A percentile compares a stretch with the other conserved stretches of the same genome.
phyloP scores from a whole-genome alignment of 2,888 invertebrate genomes.

The Philonicus albiceps region DNA sequence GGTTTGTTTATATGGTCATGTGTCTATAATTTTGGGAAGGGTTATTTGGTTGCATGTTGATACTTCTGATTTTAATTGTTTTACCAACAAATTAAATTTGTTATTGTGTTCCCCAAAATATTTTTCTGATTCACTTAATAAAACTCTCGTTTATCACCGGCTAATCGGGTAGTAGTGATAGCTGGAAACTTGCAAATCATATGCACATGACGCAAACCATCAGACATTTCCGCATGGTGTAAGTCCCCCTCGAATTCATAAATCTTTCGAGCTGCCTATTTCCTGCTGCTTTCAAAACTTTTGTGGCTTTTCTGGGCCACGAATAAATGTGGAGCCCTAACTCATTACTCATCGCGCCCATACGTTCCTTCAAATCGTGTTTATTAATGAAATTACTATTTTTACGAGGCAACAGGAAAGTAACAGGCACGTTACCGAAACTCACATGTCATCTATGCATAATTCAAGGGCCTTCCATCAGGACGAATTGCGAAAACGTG shows the following conservation, averaged over 20 bases:
- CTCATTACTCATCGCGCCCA: not conserved
- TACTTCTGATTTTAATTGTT: not conserved
- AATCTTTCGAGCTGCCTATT: not conserved
- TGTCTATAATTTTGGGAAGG: no score
- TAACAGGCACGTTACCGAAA: conserved; percentile 27
- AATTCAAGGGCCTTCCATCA: conserved; percentile 18
- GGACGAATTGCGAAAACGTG: not conserved
- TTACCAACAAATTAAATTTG: not conserved
- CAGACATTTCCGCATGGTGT: not conserved
- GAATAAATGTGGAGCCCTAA: not conserved
- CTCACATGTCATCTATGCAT: conserved; percentile 36
- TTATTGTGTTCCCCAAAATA: not conserved
- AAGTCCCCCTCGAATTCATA: not conserved
- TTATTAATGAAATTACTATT: conserved; percentile 31
- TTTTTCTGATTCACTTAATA: not conserved
- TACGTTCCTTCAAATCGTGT: not conserved
- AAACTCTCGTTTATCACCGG: not conserved
- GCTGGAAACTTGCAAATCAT: not conserved
- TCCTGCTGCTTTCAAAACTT: not conserved
- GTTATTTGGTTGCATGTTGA: no score
- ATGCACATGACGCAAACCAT: not conserved
- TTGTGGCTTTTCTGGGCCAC: not conserved
- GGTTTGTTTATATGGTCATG: no score
- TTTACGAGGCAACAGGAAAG: not conserved
- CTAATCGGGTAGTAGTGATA: not conserved